A percentile compares a stretch with the other conserved stretches of the same genome.
phyloP scores from a whole-genome alignment of 2,113 vertebrate species.

The Sinocyclocheilus maitianheensis region DNA sequence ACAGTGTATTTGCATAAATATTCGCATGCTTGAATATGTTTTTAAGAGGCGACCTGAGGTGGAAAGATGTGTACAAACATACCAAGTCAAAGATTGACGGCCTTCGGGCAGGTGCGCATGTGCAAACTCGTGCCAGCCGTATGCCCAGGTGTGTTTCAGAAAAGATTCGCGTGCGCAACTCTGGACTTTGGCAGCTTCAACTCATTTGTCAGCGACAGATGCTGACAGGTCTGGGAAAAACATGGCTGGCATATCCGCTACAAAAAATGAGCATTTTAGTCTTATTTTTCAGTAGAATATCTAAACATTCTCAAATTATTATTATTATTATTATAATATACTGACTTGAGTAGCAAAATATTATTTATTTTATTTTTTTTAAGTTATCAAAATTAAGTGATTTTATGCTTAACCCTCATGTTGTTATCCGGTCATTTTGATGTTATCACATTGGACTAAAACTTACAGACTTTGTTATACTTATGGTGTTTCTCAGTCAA shows the following conservation, averaged over 20 bases:
- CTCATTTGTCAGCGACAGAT: conserved; percentile 43
- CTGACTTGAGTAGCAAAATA: background rate
- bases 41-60: conserved; percentile 10
- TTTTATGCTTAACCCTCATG: background rate
- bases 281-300: background rate
- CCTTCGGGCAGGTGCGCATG: conserved; percentile 31
- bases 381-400: background rate
- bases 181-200: conserved; percentile 26
- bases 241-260: background rate
- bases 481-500: background rate
- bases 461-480: background rate
- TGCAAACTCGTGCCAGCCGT: background rate
- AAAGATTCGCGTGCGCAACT: conserved; percentile 31
- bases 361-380: background rate
- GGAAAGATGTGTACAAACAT: conserved; percentile 24
- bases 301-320: background rate
- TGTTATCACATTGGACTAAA: background rate
- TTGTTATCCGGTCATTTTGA: too few species aligned
- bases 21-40: background rate
- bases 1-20: conserved; percentile 37
- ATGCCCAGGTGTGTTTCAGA: conserved; percentile 46
- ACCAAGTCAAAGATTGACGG: background rate
- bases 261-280: background rate
- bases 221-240: conserved; percentile 48
- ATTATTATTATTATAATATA: background rate